These are phyloP conservation scores for Trematomus bernacchii DNA, from an alignment of 2,797 vertebrate species.

Conservation along the genomic window DNA sequence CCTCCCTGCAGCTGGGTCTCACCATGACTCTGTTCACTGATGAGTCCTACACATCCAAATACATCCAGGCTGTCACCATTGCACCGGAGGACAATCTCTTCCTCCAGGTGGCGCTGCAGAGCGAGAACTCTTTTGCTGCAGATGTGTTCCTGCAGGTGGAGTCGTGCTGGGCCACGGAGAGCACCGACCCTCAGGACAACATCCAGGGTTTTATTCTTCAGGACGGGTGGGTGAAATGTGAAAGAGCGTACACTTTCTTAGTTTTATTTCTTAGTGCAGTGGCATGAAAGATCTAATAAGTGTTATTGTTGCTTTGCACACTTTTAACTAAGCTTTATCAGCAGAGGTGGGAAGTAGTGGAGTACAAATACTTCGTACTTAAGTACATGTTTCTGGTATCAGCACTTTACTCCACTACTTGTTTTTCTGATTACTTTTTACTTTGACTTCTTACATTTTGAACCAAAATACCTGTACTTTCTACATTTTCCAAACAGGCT, in stretches of 20 bases:
- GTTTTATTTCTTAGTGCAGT: background rate
- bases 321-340: background rate
- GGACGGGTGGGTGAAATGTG: slow-evolving; percentile 64
- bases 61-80: slow-evolving; percentile 33
- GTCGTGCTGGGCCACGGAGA: slow-evolving; percentile 83
- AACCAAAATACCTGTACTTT: too few relatives aligned
- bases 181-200: slow-evolving; percentile 45
- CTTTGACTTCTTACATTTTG: too few relatives aligned
- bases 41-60: slow-evolving; percentile 42
- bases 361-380: too few relatives aligned
- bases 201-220: slow-evolving; percentile 66
- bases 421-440: too few relatives aligned
- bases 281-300: background rate
- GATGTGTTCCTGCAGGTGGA: slow-evolving; percentile 73
- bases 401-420: too few relatives aligned
- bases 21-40: slow-evolving; percentile 72
- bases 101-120: slow-evolving; percentile 74
- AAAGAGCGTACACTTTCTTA: background rate
- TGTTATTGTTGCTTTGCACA: background rate
- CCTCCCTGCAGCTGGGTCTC: slow-evolving; percentile 66
- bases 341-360: too few relatives aligned
- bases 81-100: slow-evolving; percentile 65
- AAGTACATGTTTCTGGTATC: too few relatives aligned
- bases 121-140: slow-evolving; percentile 60
- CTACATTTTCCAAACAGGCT: too few relatives aligned